Conservation (phyloP, 1,140 invertebrate species). For the Ceratitis capitata region DNA sequence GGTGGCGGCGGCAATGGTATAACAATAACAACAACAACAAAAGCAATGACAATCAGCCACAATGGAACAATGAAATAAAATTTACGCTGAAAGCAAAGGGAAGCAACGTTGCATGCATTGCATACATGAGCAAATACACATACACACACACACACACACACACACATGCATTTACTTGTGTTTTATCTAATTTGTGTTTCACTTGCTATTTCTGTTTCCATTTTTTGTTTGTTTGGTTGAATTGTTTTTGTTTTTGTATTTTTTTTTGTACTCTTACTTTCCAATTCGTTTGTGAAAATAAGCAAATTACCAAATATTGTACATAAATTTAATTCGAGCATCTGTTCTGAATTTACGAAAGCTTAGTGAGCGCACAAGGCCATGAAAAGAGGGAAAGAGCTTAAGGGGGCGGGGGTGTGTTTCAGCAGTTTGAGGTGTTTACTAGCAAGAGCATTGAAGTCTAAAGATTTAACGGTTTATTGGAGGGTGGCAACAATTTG, state of each 20-base stretch:
- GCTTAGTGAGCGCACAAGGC: not conserved
- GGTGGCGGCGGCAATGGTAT: too few species aligned
- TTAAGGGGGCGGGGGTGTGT: not conserved
- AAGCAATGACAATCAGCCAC: not conserved
- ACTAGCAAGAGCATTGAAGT: not conserved
- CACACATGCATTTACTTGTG: not conserved
- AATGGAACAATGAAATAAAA: too few species aligned
- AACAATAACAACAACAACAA: not conserved
- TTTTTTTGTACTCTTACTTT: not conserved
- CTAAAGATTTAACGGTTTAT: not conserved
- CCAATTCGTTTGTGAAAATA: not conserved
- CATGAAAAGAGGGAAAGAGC: not conserved
- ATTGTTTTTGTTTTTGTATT: not conserved
- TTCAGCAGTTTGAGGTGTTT: not conserved
- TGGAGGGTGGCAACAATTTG: not conserved
- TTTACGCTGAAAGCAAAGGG: not conserved
- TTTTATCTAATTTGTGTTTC: not conserved
- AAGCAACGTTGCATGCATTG: not conserved
- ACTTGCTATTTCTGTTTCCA: not conserved
- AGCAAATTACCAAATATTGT: not conserved
- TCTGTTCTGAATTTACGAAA: slow-evolving; percentile 13
- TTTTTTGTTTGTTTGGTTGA: not conserved
- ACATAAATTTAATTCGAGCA: slow-evolving; percentile 15
- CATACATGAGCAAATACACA: not conserved
- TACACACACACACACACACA: not conserved